These are phyloP conservation scores for Sarcophaga carnaria DNA, from an alignment of 2,888 invertebrate species.

Conservation along the genomic window DNA sequence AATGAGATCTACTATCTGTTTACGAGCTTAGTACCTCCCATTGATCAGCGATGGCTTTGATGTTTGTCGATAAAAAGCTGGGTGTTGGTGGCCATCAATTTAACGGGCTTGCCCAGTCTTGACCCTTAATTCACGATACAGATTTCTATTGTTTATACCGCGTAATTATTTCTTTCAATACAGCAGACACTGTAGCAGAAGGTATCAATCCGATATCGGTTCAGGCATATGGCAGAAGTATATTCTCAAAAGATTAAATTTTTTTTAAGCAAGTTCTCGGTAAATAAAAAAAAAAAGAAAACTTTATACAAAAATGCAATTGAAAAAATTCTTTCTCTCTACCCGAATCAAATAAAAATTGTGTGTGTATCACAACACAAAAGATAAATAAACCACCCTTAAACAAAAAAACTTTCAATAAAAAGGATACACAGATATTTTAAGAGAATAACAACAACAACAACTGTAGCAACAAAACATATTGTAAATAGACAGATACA, in stretches of 20 bases:
- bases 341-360: background rate
- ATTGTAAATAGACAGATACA: conserved; percentile 54
- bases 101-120: too few relatives aligned
- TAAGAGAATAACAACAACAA: conserved; percentile 36
- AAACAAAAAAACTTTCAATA: background rate
- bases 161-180: too few relatives aligned
- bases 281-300: background rate
- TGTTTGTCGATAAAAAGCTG: too few relatives aligned
- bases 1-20: too few relatives aligned
- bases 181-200: too few relatives aligned
- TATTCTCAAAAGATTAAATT: background rate
- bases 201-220: too few relatives aligned
- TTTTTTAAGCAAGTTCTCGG: background rate
- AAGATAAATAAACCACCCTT: conserved; percentile 31
- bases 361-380: conserved; percentile 19
- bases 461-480: conserved; percentile 15
- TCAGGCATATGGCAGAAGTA: too few relatives aligned
- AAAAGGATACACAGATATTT: conserved; percentile 36
- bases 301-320: conserved; percentile 16
- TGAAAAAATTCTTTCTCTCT: conserved; percentile 22
- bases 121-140: too few relatives aligned
- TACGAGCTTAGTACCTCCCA: too few relatives aligned
- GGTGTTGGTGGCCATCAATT: too few relatives aligned
- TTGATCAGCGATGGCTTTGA: too few relatives aligned
- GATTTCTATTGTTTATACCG: too few relatives aligned